Evolutionary conservation across 2,888 invertebrate species (phyloP), one percentile per base, ranked within the genome.

Genomic region (Yponomeuta cagnagella): DNA sequence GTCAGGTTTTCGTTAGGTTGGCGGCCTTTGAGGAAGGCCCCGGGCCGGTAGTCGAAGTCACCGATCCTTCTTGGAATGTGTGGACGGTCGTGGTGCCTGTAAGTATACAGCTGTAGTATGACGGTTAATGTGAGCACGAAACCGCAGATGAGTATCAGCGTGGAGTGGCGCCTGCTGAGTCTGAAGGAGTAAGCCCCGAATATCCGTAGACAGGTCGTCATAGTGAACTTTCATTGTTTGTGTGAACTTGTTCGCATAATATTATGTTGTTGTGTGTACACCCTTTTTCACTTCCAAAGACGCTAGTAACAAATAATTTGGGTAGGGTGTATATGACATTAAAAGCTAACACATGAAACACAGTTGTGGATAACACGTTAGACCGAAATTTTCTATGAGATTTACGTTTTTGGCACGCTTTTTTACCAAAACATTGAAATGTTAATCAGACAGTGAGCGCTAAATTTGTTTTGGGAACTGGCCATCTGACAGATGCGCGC

Each of bases 1-100:
- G 79, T 87, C 72, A 75, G 79, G 77, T 95, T 95, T 69, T 88
- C 88, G 52, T 87, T 87, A 73, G 94, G 94, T 73, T 91, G 89
- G 69, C 79, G 82, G 65, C 93, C 93, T 75, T 82, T 86, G 10
- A 93, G 78, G 75, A 93, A 93, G 30, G 81, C 75, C 52, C 92
- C 88, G 23, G 91, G 90, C 75, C 80, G 83, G 75, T 92, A 88
- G 74, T 88, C 84, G 79, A 84, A 90, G 77, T 92, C 88, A 84
- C 89, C 90, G 79, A 85, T 74, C 70, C 74, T 80, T 64, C 75
- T 75, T 12, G 76, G 77, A 43, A 75, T 74, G 70, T 81, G 80
- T 1, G 76, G 75, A 12, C 77, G 77, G 6, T 80, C 80, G 71
- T 82, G 83, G 72, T 87, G 82, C 69, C 81, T 82, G 81, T 84